These are phyloP conservation scores for Suncus etruscus DNA, from an alignment of 2,113 vertebrate species.

Conservation along the genomic window DNA sequence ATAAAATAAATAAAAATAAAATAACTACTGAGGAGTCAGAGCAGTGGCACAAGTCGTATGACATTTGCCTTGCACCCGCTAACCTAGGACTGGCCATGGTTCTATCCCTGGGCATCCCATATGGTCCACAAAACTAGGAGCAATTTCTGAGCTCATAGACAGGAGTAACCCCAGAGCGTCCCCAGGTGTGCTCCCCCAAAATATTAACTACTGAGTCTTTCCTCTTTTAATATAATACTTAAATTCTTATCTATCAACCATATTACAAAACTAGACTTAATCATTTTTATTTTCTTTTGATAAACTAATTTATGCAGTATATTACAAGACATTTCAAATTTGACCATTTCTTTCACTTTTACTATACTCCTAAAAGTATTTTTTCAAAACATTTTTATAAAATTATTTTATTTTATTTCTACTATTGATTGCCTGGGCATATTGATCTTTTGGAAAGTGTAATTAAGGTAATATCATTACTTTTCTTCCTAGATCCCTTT, in stretches of 20 bases:
- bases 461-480: neutral
- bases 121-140: too few species aligned
- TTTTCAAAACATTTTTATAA: slow-evolving; percentile 37
- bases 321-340: neutral
- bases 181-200: too few species aligned
- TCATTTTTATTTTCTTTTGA: neutral
- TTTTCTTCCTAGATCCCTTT: neutral
- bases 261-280: neutral
- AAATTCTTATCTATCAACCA: neutral
- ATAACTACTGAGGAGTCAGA: too few species aligned
- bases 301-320: neutral
- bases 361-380: neutral
- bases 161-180: too few species aligned
- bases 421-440: neutral
- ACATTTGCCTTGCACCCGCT: too few species aligned
- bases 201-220: neutral
- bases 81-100: too few species aligned
- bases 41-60: too few species aligned
- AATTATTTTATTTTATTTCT: neutral
- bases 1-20: too few species aligned
- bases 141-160: too few species aligned
- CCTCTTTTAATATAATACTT: neutral
- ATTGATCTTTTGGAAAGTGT: slow-evolving; percentile 23
- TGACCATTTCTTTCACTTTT: neutral
- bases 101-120: too few species aligned